Evolutionary conservation across 2,113 vertebrate species (phyloP).

Genomic region (Rhinogobius similis): DNA sequence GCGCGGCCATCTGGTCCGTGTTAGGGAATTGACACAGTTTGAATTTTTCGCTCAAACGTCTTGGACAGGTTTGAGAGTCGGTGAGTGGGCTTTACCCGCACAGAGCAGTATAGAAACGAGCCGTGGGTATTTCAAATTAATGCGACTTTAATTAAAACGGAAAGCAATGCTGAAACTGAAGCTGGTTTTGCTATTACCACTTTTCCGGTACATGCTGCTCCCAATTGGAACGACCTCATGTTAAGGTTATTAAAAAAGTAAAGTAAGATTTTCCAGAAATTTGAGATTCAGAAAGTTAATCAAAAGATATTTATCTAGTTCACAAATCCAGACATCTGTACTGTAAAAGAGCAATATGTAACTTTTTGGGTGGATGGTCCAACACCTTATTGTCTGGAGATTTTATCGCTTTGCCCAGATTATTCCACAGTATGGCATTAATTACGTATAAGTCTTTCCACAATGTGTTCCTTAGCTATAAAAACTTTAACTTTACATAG

Average conservation of each 20-base stretch:
- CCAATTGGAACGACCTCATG: neutral
- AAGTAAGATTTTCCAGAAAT: too few relatives aligned
- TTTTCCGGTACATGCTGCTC: constrained; percentile 17
- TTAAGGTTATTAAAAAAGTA: neutral
- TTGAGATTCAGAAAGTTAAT: neutral
- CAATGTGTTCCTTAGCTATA: too few relatives aligned
- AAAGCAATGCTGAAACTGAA: constrained; percentile 25
- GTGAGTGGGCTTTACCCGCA: constrained; percentile 4
- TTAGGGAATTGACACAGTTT: constrained; percentile 41
- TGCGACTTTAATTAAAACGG: constrained; percentile 43
- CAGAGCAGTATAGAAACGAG: constrained; percentile 24
- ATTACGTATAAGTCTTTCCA: too few relatives aligned
- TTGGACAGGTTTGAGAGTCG: constrained; percentile 30
- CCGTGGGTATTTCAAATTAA: constrained; percentile 44
- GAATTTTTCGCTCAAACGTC: constrained; percentile 32
- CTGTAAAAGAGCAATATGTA: too few relatives aligned
- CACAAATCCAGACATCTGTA: too few relatives aligned
- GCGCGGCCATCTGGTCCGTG: constrained; percentile 51
- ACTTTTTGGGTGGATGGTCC: too few relatives aligned
- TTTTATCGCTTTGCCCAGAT: too few relatives aligned
- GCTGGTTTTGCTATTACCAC: constrained; percentile 2
- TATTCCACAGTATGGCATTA: too few relatives aligned
- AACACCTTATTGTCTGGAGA: too few relatives aligned
- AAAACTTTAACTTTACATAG: too few relatives aligned
- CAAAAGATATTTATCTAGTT: neutral